Evolutionary conservation across 2,888 invertebrate genomes (phyloP).

Genomic region (Perizoma flavofasciatum): DNA sequence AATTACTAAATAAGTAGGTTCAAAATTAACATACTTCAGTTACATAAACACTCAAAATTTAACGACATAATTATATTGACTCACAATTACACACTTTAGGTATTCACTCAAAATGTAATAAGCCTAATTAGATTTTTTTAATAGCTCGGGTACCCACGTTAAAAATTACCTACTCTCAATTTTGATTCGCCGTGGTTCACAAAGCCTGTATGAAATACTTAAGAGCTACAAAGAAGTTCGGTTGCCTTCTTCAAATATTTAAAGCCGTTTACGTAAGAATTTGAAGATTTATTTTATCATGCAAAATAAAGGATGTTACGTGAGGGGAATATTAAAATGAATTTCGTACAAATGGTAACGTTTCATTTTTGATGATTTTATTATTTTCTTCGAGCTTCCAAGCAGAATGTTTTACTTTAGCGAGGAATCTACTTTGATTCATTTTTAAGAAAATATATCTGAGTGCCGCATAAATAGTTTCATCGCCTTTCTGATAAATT

Average conservation of each 20-base stretch:
- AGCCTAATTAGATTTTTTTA: too few species aligned
- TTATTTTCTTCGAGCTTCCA: neutral
- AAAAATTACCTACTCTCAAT: slow-evolving; percentile 4
- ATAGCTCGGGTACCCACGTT: neutral
- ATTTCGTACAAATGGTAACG: slow-evolving; percentile 2
- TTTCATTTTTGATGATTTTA: neutral
- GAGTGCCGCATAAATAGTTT: too few species aligned
- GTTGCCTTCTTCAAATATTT: slow-evolving; percentile 33
- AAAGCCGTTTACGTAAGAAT: slow-evolving; percentile 21
- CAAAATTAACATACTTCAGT: too few species aligned
- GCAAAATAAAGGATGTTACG: slow-evolving; percentile 16
- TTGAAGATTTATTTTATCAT: slow-evolving; percentile 20
- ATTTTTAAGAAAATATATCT: too few species aligned
- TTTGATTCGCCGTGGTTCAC: slow-evolving; percentile 13
- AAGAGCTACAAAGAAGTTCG: slow-evolving; percentile 19
- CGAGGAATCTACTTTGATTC: neutral
- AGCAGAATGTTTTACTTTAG: neutral
- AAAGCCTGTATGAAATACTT: slow-evolving; percentile 31
- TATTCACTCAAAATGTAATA: too few species aligned
- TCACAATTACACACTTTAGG: too few species aligned
- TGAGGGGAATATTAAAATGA: slow-evolving; percentile 13
- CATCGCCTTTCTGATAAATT: too few species aligned
- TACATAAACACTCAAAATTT: too few species aligned
- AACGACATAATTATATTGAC: too few species aligned
- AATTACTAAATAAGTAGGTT: too few species aligned